A percentile compares a stretch with the other conserved stretches of the same genome.
Conservation (phyloP, 2,888 invertebrate genomes). For the Heliconius ismenius region DNA sequence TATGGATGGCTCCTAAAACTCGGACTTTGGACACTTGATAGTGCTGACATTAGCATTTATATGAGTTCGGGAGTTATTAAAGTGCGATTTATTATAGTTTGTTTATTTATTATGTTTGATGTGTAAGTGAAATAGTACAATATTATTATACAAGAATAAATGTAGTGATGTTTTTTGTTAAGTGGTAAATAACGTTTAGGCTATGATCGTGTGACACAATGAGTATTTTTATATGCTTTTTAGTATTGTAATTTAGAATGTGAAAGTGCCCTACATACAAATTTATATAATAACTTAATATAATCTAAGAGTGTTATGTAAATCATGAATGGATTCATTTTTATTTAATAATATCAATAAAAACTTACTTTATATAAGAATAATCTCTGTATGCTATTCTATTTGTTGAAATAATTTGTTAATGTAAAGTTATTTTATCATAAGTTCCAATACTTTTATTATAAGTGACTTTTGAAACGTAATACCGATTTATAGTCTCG, state of each 20-base stretch:
- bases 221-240: constrained; percentile 18
- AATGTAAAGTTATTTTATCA: background rate
- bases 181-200: background rate
- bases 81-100: background rate
- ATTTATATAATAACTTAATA: background rate
- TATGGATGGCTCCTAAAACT: constrained; percentile 9
- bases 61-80: background rate
- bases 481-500: background rate
- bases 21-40: constrained; percentile 11
- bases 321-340: background rate
- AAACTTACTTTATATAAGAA: background rate
- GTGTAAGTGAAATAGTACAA: constrained; percentile 8
- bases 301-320: background rate
- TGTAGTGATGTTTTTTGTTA: background rate
- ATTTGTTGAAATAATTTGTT: constrained; percentile 10
- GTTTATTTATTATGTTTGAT: background rate
- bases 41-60: constrained; percentile 14
- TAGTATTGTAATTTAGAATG: constrained; percentile 3
- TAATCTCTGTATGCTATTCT: background rate
- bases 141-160: constrained; percentile 1
- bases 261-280: background rate
- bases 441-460: background rate
- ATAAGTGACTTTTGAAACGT: background rate
- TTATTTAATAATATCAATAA: background rate
- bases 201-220: background rate